These are phyloP conservation scores for Chlorodrepanis virens DNA, from an alignment of 2,113 vertebrate species.

Conservation along the genomic window DNA sequence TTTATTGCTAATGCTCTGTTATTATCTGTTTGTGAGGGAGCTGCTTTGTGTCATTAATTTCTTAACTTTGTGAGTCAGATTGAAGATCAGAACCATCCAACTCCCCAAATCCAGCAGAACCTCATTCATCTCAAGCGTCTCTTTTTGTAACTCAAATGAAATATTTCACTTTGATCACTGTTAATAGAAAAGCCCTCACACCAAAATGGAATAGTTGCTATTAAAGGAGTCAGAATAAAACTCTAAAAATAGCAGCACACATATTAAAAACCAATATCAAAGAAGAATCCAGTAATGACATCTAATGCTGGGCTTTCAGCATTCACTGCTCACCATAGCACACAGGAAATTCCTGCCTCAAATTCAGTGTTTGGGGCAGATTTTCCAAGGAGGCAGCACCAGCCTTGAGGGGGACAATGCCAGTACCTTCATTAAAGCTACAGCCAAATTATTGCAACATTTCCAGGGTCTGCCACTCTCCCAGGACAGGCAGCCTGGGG, in stretches of 20 bases:
- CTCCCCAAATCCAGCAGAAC: constrained; percentile 4
- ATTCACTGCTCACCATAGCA: neutral
- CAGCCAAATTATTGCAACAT: neutral
- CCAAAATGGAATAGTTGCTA: constrained; percentile 27
- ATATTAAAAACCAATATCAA: constrained; percentile 41
- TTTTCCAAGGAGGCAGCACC: neutral
- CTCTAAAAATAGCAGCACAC: constrained; percentile 44
- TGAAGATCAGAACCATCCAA: neutral
- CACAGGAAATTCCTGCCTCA: neutral
- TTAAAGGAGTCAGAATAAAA: constrained; percentile 47
- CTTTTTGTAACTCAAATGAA: constrained; percentile 30
- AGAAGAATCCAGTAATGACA: constrained; percentile 1
- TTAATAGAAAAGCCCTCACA: constrained; percentile 18
- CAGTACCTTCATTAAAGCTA: neutral
- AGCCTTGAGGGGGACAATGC: neutral
- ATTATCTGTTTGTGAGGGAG: neutral
- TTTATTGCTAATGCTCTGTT: neutral
- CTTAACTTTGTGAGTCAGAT: neutral
- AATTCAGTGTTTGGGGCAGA: neutral
- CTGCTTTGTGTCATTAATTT: neutral
- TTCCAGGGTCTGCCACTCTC: neutral
- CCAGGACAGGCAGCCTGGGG: neutral
- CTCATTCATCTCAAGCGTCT: constrained; percentile 45
- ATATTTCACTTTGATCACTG: constrained; percentile 52
- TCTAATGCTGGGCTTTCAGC: neutral